Evolutionary conservation across 23 tunicate species (phyloP).

Genomic region (Phallusia fumigata): DNA sequence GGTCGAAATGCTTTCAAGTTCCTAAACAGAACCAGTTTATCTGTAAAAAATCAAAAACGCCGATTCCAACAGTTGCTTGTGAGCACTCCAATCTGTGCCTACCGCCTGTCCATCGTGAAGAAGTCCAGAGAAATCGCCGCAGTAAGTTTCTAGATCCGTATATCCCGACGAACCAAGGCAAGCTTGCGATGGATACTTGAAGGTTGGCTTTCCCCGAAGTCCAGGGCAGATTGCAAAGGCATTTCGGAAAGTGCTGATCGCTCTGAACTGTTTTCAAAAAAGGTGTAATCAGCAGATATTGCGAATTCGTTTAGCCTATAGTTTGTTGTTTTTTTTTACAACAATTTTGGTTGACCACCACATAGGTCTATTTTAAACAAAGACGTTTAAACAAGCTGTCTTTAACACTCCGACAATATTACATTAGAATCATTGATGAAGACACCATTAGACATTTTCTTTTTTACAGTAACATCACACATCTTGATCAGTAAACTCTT

Average conservation of each 20-base stretch:
- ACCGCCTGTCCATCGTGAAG: constrained; percentile 23
- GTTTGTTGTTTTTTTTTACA: too few relatives aligned
- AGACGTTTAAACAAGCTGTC: too few relatives aligned
- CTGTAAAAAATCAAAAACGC: constrained; percentile 70
- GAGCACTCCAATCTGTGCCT: constrained; percentile 47
- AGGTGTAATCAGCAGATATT: not conserved
- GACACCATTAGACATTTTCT: too few relatives aligned
- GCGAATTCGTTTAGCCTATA: too few relatives aligned
- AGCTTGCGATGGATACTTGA: constrained; percentile 30
- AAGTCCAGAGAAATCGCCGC: constrained; percentile 73
- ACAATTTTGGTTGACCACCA: too few relatives aligned
- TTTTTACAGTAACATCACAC: too few relatives aligned
- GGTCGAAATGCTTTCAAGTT: too few relatives aligned
- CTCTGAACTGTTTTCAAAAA: constrained; percentile 41
- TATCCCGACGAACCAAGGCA: constrained; percentile 67
- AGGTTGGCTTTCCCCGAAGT: constrained; percentile 40
- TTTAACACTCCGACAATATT: too few relatives aligned
- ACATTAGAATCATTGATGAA: too few relatives aligned
- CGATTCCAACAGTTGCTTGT: constrained; percentile 28
- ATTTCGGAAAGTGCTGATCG: constrained; percentile 34
- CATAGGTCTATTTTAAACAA: too few relatives aligned
- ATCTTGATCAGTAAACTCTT: too few relatives aligned
- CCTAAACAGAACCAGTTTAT: not conserved
- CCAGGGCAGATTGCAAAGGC: constrained; percentile 75
- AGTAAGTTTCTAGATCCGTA: constrained; percentile 17